Base-by-base conservation (phyloP, 2,113 vertebrate species). In the Nyctereutes procyonoides region DNA sequence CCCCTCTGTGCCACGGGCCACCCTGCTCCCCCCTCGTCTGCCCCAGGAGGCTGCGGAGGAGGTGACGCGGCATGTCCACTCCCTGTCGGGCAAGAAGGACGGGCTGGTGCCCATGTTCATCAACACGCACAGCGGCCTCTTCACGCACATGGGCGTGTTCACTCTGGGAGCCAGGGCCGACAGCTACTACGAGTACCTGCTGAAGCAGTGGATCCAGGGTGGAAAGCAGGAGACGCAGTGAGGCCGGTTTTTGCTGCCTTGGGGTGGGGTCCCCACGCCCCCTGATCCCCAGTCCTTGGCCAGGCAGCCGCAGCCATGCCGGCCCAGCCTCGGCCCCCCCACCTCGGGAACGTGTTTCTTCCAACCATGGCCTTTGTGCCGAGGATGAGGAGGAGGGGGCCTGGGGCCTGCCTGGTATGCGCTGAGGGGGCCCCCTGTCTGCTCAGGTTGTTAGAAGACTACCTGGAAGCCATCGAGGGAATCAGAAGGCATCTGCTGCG, bases 61-160 rank as follows among this genome's bases (percentile, higher is more conserved):
- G 87, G 99, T 99, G 79, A 99, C 99, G 97, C 98, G 96, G 94
- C 99, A 98, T 8, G 99, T 99, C 79, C 99, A 99, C 96, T 97
- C 98, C 14, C 99, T 99, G 71, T 98, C 99, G 0, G 99, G 99
- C n/a, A 99, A 99, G 98, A 99, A 99, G 0, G 99, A 99, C 8
- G 99, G 99, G 56, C 98, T 99, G 12, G 99, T 99, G 97, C 99
- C 99, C 95, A 99, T 99, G 99, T 99, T 99, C 98, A 99, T 99
- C 98, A 99, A 99, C 98, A 99, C 99, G 67, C 99, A 99, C 98
- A 99, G 98, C 0, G 99, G 99, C 43, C 99, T 99, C 98, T 99
- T 99, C 98, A 99, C 99, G 13, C 99, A 99, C 97, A 97, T 99
- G 92, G 99, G 99, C 2, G 99, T 99, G 60, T 99, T 99, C 94